Evolutionary conservation across 2,113 vertebrate species (phyloP), one percentile per base, ranked within the genome.

Genomic region (Caretta caretta): DNA sequence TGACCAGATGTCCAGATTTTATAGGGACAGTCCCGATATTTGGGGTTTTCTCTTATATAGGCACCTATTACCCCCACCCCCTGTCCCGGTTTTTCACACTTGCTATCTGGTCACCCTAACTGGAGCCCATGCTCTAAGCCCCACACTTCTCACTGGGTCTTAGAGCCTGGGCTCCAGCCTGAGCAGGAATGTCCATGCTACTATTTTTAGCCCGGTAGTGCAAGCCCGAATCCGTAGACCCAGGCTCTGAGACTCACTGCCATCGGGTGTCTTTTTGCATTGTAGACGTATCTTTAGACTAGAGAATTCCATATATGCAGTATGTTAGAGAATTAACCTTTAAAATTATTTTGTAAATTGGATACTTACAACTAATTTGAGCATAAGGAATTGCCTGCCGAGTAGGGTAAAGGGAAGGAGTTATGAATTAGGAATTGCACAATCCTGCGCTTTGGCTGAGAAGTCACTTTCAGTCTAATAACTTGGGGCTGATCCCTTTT

Each of bases 311-410:
- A 75, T 92, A 72, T 86, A 94, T 80, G 81, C n/a, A 86, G 48
- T 50, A 69, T 0, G 69, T 90, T 76, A 56, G 29, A 93, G 82
- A 93, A 84, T 27, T 94, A 78, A 51, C 56, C 48, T 94, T 94
- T 22, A 83, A 90, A 94, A 93, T 84, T 0, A 49, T 89, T 92
- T 90, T 84, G 87, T 94, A 92, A 92, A 94, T 81, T 92, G 84
- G 93, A 90, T 49, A 93, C 93, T 88, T 94, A 86, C 84, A 94
- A 91, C 90, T 95, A 93, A 90, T 94, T 92, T 84, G 90, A 94
- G 78, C 92, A 95, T 93, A 94, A 96, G 51, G 80, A 93, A 89
- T 84, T 84, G 42, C 88, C 88, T 85, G 0, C 20, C 72, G 42
- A 96, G 88, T 80, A 83, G 88, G 89, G 86, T 62, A 92, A 0